Evolutionary conservation across 1,140 invertebrate species (phyloP).

Genomic region (Proctacanthus coquilletti): DNA sequence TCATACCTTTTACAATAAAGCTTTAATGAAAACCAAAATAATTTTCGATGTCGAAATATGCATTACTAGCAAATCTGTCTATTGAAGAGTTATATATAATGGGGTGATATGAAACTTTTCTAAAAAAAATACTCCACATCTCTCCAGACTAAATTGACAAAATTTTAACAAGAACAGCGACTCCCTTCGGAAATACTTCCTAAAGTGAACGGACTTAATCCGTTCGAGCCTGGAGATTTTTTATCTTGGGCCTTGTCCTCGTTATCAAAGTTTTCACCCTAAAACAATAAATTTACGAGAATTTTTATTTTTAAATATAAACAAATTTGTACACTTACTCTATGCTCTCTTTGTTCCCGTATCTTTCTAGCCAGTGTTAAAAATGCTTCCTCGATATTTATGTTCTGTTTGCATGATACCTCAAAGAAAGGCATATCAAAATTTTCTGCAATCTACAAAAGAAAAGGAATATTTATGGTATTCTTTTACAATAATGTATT

Average conservation of each 20-base stretch:
- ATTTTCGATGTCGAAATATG: no score
- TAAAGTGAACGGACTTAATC: conserved; percentile 26
- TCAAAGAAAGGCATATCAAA: conserved; percentile 87
- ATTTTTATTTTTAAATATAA: not conserved
- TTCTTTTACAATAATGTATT: no score
- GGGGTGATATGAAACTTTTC: no score
- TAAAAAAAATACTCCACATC: no score
- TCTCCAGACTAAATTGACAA: no score
- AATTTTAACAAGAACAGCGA: conserved; percentile 29
- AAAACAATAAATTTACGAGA: conserved; percentile 2
- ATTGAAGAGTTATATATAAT: no score
- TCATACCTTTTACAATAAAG: no score
- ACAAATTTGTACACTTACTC: conserved; percentile 37
- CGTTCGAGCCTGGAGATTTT: conserved; percentile 29
- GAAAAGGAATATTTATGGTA: conserved; percentile 4
- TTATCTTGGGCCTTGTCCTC: conserved; percentile 25
- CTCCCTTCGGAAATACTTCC: conserved; percentile 25
- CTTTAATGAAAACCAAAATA: no score
- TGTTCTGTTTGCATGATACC: conserved; percentile 78
- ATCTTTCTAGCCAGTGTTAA: conserved; percentile 67
- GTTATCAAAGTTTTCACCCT: conserved; percentile 30
- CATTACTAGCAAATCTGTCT: no score
- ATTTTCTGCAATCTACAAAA: conserved; percentile 61
- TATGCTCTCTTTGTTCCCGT: conserved; percentile 56
- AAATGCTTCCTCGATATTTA: conserved; percentile 79